Percentiles rank a stretch among this genome's conserved stretches.
phyloP scores from a whole-genome alignment of 2,888 invertebrate species.

The Orchestes rusci region DNA sequence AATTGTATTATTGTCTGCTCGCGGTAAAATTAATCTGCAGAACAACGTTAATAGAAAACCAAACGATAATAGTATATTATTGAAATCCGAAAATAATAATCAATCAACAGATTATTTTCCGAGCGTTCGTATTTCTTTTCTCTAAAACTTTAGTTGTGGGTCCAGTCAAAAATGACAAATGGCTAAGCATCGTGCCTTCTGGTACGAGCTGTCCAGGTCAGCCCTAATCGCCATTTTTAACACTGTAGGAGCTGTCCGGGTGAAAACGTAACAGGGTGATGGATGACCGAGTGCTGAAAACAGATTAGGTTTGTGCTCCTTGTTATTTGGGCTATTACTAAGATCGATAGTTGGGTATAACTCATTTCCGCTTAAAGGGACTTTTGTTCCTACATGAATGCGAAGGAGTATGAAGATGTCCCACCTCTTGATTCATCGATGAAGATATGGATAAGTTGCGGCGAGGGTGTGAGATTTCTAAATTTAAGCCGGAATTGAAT shows the following conservation, averaged over 20 bases:
- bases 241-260: slow-evolving; percentile 16
- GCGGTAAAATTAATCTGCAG: too few species aligned
- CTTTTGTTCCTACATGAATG: too few species aligned
- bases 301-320: slow-evolving; percentile 8
- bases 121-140: slow-evolving; percentile 8
- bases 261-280: slow-evolving; percentile 12
- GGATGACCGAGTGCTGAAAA: slow-evolving; percentile 13
- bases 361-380: not conserved
- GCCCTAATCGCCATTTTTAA: slow-evolving; percentile 22
- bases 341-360: slow-evolving; percentile 7
- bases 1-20: too few species aligned
- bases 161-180: slow-evolving; percentile 22
- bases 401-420: not conserved
- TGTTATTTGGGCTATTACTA: slow-evolving; percentile 1
- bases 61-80: too few species aligned
- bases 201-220: slow-evolving; percentile 20
- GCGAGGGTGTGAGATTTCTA: too few species aligned
- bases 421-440: not conserved
- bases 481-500: too few species aligned
- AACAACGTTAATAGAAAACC: too few species aligned
- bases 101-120: not conserved
- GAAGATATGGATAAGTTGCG: not conserved
- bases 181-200: slow-evolving; percentile 17
- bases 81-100: too few species aligned
- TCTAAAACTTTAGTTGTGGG: slow-evolving; percentile 1